phyloP scores from a whole-genome alignment of 2,888 invertebrate genomes.

The Eumerus sabulonum region DNA sequence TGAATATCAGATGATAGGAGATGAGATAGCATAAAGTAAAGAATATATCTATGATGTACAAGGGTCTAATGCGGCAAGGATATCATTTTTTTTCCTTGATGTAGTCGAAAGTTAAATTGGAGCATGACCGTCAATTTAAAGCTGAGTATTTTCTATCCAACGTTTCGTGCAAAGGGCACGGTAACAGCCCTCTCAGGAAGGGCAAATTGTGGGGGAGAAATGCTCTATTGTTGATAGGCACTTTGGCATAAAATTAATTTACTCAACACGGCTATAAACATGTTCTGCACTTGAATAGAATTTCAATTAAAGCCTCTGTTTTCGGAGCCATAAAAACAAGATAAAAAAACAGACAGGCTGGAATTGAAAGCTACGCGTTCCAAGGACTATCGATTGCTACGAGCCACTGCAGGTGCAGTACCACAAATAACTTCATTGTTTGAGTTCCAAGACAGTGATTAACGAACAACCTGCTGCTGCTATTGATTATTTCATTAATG shows the following conservation, averaged over 20 bases:
- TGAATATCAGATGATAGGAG: conserved; percentile 46
- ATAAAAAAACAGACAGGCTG: no score
- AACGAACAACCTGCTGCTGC: no score
- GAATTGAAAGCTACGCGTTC: no score
- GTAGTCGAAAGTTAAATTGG: neutral
- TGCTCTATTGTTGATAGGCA: no score
- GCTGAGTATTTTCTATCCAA: neutral
- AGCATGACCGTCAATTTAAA: neutral
- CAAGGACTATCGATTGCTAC: no score
- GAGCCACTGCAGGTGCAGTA: no score
- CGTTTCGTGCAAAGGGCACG: neutral
- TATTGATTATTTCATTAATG: no score
- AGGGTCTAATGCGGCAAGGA: conserved; percentile 10
- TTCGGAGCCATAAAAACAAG: neutral
- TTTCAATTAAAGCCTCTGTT: conserved; percentile 8
- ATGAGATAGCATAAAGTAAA: conserved; percentile 27
- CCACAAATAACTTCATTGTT: no score
- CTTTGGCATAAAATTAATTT: conserved; percentile 9
- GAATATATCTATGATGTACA: conserved; percentile 32
- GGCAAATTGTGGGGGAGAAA: no score
- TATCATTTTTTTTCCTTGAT: neutral
- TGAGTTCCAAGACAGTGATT: no score
- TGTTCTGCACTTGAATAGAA: conserved; percentile 19
- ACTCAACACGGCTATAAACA: conserved; percentile 7
- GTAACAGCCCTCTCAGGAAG: no score